Conservation (phyloP, 2,797 vertebrate genomes). For the Natrix natrix region DNA sequence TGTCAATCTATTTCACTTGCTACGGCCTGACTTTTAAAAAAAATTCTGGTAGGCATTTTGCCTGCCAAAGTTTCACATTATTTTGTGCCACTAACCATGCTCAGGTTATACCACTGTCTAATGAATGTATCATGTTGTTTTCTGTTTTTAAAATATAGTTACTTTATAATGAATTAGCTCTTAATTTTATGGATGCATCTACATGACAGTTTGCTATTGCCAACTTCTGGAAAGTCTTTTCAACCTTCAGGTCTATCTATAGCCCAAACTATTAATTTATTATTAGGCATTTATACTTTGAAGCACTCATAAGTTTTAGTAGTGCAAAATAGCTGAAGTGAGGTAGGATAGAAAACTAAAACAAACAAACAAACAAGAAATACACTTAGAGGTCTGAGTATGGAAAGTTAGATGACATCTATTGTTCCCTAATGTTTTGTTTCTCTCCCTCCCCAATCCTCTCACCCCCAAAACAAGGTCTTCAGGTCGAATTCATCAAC, state of each 20-base stretch:
- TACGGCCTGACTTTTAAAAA: neutral
- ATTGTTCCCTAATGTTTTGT: no score
- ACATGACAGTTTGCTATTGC: neutral
- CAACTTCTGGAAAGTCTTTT: neutral
- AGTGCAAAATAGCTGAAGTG: neutral
- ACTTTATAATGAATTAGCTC: neutral
- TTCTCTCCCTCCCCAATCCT: neutral
- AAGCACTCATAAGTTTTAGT: neutral
- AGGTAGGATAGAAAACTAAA: neutral
- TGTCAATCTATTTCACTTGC: neutral
- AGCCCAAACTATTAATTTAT: neutral
- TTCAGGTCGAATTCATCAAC: conserved; percentile 90
- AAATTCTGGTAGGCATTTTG: neutral
- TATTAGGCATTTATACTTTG: neutral
- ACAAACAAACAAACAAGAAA: neutral
- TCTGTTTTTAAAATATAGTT: neutral
- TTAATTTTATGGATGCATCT: neutral
- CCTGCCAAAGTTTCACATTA: neutral
- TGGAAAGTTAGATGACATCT: neutral
- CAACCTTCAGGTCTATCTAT: no score
- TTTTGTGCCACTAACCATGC: neutral
- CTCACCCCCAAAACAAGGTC: neutral
- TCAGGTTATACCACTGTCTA: neutral
- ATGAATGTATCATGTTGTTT: neutral
- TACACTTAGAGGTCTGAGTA: neutral